Evolutionary conservation across 2,797 vertebrate genomes (phyloP).

Genomic region (Danio aesculapii): DNA sequence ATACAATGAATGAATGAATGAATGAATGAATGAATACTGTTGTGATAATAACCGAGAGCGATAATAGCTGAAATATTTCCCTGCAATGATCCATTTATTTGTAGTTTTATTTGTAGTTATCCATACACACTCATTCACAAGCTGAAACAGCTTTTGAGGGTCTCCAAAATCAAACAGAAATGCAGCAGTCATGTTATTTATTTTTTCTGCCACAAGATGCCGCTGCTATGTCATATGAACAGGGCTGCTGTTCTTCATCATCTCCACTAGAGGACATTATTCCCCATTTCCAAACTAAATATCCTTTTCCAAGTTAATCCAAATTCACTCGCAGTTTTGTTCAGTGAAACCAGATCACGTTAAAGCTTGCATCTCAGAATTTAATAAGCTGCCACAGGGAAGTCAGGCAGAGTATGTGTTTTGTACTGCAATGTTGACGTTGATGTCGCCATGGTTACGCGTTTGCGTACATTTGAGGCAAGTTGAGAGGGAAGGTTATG

Average conservation of each 20-base stretch:
- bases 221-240: not conserved
- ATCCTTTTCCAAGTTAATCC: not conserved
- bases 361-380: too few relatives aligned
- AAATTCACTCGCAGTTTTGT: not conserved
- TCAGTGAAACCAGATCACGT: not conserved
- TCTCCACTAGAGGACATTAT: not conserved
- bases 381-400: not conserved
- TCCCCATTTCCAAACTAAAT: not conserved
- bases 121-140: too few relatives aligned
- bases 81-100: too few relatives aligned
- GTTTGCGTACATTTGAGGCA: not conserved
- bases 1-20: too few relatives aligned
- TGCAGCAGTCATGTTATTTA: too few relatives aligned
- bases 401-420: not conserved
- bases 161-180: too few relatives aligned
- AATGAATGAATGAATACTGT: too few relatives aligned
- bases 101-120: too few relatives aligned
- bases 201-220: not conserved
- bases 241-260: not conserved
- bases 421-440: not conserved
- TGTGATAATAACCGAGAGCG: too few relatives aligned
- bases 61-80: too few relatives aligned
- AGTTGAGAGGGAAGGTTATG: not conserved
- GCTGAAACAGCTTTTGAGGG: too few relatives aligned
- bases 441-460: slow-evolving; percentile 6